A percentile compares a stretch with the other conserved stretches of the same genome.
Evolutionary conservation across 92 coral and sea anemone genomes (phyloP).

Genomic region (Chrysogorgia sp.): DNA sequence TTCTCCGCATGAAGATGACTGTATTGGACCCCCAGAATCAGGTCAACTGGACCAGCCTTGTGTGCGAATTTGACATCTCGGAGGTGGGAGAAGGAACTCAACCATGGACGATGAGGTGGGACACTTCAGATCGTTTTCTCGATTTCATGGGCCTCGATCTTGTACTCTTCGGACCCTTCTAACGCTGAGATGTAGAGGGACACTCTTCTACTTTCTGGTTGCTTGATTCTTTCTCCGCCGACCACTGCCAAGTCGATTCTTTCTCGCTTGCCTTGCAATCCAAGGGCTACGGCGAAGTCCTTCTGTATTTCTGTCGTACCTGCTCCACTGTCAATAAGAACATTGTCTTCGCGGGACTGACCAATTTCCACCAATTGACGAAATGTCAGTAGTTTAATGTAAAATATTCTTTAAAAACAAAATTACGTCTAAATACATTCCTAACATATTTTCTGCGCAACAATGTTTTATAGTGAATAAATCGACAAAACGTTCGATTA

Average conservation of each 20-base stretch:
- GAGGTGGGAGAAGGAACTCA: slow-evolving; percentile 22
- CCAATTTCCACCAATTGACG: no score
- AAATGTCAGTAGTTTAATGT: no score
- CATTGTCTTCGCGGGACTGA: slow-evolving; percentile 63
- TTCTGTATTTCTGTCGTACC: slow-evolving; percentile 53
- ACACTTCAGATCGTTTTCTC: slow-evolving; percentile 36
- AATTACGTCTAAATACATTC: no score
- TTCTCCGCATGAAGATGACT: slow-evolving; percentile 49
- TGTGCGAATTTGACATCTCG: slow-evolving; percentile 33
- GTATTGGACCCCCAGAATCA: slow-evolving; percentile 32
- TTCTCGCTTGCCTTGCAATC: slow-evolving; percentile 48
- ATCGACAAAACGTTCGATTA: no score
- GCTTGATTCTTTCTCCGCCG: slow-evolving; percentile 46
- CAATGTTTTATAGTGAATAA: no score
- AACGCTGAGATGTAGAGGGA: slow-evolving; percentile 51
- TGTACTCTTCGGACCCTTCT: slow-evolving; percentile 22
- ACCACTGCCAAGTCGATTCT: slow-evolving; percentile 52
- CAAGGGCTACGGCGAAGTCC: slow-evolving; percentile 51
- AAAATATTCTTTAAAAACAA: no score
- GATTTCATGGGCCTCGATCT: slow-evolving; percentile 48
- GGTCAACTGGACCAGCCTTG: slow-evolving; percentile 29
- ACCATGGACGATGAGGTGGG: slow-evolving; percentile 27
- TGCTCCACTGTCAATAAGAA: slow-evolving; percentile 63
- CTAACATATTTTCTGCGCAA: no score
- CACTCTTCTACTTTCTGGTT: slow-evolving; percentile 46